Conservation (phyloP, 92 coral and sea anemone species). For the Meandrina meandrites region DNA sequence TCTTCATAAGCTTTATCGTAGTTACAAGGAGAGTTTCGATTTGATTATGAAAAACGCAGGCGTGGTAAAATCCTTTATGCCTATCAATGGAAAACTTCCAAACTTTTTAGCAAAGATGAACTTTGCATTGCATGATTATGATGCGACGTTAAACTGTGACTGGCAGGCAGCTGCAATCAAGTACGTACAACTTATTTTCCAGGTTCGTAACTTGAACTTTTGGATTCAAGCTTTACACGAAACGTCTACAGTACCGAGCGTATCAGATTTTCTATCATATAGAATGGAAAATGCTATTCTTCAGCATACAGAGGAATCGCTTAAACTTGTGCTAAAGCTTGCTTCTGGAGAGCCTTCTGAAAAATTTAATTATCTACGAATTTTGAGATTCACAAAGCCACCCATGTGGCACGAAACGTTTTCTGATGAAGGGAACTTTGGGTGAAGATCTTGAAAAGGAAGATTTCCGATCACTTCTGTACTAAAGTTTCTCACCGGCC, state of each 20-base stretch:
- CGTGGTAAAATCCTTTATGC: conserved; percentile 7
- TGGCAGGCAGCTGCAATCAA: conserved; percentile 42
- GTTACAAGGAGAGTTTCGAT: conserved; percentile 25
- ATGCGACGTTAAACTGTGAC: conserved; percentile 37
- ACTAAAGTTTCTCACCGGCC: background rate
- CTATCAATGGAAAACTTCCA: conserved; percentile 8
- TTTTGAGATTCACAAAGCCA: conserved; percentile 36
- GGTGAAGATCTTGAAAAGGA: background rate
- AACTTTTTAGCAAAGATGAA: conserved; percentile 15
- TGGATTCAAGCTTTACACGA: conserved; percentile 34
- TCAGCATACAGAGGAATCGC: conserved; percentile 36
- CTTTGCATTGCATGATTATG: conserved; percentile 11
- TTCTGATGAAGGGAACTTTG: conserved; percentile 12
- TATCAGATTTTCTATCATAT: conserved; percentile 39
- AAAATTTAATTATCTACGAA: conserved; percentile 19
- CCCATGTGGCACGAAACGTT: conserved; percentile 33
- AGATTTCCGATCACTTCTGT: background rate
- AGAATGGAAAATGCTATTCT: conserved; percentile 32
- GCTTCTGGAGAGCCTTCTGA: conserved; percentile 9
- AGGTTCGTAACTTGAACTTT: conserved; percentile 28
- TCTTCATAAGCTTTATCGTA: background rate
- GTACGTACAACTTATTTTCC: conserved; percentile 44
- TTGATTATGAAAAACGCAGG: background rate
- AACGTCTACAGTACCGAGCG: conserved; percentile 38
- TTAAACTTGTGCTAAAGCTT: conserved; percentile 31